These are phyloP conservation scores for Volucella zonaria DNA, from an alignment of 2,888 invertebrate species.

Conservation along the genomic window DNA sequence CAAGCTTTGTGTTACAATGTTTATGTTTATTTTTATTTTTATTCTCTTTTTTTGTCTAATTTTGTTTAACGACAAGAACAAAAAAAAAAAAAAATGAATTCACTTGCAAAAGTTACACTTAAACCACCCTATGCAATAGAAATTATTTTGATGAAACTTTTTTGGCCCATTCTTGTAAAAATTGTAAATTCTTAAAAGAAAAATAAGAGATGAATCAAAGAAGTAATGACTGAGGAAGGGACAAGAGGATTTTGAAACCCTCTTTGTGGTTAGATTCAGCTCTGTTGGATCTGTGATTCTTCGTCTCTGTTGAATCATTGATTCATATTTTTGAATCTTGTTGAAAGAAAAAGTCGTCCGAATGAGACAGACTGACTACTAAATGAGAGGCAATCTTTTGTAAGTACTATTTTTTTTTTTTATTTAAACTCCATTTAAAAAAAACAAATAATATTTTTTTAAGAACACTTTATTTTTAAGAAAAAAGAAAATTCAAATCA, in stretches of 20 bases:
- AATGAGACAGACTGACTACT: constrained; percentile 40
- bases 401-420: constrained; percentile 67
- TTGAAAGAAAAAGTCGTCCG: constrained; percentile 32
- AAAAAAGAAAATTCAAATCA: no score
- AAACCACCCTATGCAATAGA: no score
- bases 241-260: constrained; percentile 17
- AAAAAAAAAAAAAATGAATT: constrained; percentile 4
- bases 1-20: constrained; percentile 32
- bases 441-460: not conserved
- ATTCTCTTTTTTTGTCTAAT: not conserved
- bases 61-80: not conserved
- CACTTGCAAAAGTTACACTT: no score
- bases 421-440: constrained; percentile 6
- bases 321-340: constrained; percentile 25
- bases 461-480: no score
- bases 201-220: not conserved
- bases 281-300: no score
- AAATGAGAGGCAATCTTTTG: constrained; percentile 62
- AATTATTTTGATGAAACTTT: not conserved
- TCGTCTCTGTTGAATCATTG: not conserved
- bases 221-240: constrained; percentile 17
- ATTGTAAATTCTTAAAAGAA: constrained; percentile 33
- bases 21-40: no score
- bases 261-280: not conserved
- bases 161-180: constrained; percentile 47